Conservation (phyloP, 2,888 invertebrate species). For the Elysia crispata region DNA sequence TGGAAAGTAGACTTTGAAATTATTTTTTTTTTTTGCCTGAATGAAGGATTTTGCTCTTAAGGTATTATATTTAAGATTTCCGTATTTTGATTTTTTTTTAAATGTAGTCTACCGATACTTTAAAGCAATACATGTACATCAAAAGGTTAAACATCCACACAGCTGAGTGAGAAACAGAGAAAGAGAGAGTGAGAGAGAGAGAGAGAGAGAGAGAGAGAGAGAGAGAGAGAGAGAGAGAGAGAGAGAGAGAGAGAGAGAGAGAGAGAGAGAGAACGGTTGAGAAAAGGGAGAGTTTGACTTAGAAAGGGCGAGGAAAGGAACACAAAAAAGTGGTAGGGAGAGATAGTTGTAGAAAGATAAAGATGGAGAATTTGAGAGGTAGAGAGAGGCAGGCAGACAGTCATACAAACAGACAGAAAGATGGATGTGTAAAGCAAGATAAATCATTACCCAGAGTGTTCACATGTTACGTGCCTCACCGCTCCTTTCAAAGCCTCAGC, state of each 20-base stretch:
- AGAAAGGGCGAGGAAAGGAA: neutral
- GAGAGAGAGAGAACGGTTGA: neutral
- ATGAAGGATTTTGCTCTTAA: no score
- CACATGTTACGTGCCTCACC: no score
- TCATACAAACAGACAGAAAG: neutral
- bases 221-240: neutral
- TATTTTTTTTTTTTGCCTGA: no score
- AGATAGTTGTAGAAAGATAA: neutral
- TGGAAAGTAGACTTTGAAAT: no score
- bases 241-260: neutral
- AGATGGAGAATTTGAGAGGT: neutral
- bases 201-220: neutral
- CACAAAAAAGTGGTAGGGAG: neutral
- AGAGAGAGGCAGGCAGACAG: neutral
- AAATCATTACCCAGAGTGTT: no score
- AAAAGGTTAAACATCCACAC: no score
- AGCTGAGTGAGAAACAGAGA: neutral
- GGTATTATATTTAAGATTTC: no score
- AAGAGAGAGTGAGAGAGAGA: slow-evolving; percentile 12
- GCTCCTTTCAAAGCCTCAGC: no score
- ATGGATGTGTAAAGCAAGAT: neutral
- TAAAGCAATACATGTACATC: no score
- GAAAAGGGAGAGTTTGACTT: neutral
- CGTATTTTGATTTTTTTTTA: no score
- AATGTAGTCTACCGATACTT: no score